Percentiles rank a stretch among this genome's conserved stretches.
These are phyloP conservation scores for Ectobius pallidus DNA, from an alignment of 2,888 invertebrate species.

Conservation along the genomic window DNA sequence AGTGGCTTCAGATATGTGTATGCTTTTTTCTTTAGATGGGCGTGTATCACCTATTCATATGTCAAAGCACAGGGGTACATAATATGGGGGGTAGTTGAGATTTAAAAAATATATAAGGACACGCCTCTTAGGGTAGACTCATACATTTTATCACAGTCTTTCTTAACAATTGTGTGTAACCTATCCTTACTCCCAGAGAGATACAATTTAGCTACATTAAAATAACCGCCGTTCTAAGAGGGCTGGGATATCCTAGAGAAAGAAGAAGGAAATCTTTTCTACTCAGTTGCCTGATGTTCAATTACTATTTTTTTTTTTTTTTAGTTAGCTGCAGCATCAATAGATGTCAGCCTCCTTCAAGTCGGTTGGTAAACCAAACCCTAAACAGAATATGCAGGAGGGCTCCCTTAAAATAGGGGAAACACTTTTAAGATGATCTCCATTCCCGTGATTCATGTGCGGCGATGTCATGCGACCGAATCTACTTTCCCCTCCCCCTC, in stretches of 20 bases:
- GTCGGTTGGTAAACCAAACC: constrained; percentile 41
- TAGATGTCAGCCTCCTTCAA: constrained; percentile 22
- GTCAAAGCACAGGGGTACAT: too few relatives aligned
- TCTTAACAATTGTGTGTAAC: neutral
- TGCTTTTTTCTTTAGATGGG: too few relatives aligned
- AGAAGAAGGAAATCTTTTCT: too few relatives aligned
- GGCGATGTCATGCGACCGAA: constrained; percentile 24
- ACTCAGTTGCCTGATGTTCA: neutral
- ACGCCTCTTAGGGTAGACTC: too few relatives aligned
- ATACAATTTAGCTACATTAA: neutral
- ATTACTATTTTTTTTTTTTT: neutral
- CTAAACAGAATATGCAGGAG: constrained; percentile 36
- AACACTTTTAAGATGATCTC: constrained; percentile 27
- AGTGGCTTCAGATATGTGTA: too few relatives aligned
- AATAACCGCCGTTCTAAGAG: neutral
- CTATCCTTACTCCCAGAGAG: neutral
- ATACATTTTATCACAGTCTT: neutral
- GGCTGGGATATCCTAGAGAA: too few relatives aligned
- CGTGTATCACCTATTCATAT: too few relatives aligned
- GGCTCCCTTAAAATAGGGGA: neutral
- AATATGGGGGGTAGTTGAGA: too few relatives aligned
- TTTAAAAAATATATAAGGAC: too few relatives aligned
- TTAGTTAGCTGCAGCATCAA: constrained; percentile 3
- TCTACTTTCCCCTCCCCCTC: neutral
- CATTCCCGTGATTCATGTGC: constrained; percentile 28